Evolutionary conservation across 2,113 vertebrate species (phyloP), one percentile per base, ranked within the genome.

Genomic region (Phoxinus phoxinus): DNA sequence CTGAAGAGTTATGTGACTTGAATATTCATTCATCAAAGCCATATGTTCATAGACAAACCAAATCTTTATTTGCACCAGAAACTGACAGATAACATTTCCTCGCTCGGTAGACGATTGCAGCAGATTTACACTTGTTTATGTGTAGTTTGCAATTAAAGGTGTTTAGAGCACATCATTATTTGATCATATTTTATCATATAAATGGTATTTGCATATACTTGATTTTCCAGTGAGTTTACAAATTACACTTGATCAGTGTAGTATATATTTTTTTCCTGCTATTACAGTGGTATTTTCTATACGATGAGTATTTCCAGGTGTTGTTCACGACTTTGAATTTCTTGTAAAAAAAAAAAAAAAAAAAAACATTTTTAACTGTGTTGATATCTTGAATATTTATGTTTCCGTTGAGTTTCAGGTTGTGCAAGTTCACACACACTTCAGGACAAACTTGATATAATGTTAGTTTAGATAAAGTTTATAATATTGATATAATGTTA

Each of bases 1-100:
- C 23, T 46, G 77, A 61, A 65, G 79, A 48, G 13, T 32, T 67
- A 0, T 81, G 79, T 67, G 79, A 72, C 63, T 83, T 56, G 81
- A 83, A 56, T 83, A 83, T 35, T 72, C 17, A 53, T 83, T 56
- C 21, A 53, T 72, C 65, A 56, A 83, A 56, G 30, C 81, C 79
- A 83, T 56, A 56, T 56, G 65, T 53, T 83, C 48, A 35, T 56
- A 41, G 81, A 71, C 44, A 19, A 80, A 80, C 58, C 13, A 63
- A 63, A 63, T 80, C 35, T 80, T 17, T 80, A 80, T 80, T 63
- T 80, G 58, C 56, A 44, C 13, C 23, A 80, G 3, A 80, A 63
- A 41, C 77, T 80, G 79, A 81, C 79, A 46, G 78, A 61, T 46
- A 65, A 65, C n/a, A 32, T 48, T 69, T 65, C 25, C 44, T 77